A percentile compares a stretch with the other conserved stretches of the same genome.
These are phyloP conservation scores for Onychostoma macrolepis DNA, from an alignment of 2,113 vertebrate species.

Conservation along the genomic window DNA sequence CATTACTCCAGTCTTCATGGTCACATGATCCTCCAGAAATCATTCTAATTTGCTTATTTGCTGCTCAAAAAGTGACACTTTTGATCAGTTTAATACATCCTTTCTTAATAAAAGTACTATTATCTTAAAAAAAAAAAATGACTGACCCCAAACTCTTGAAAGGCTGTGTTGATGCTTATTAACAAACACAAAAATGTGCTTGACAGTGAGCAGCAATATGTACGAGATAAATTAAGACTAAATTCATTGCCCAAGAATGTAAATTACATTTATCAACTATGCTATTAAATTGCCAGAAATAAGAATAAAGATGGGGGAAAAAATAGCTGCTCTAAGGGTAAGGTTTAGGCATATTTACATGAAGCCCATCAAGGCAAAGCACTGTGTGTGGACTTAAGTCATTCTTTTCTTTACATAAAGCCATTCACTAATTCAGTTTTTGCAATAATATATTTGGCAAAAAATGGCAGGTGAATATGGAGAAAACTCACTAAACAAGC, in stretches of 20 bases:
- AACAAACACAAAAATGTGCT: constrained; percentile 50
- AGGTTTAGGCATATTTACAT: constrained; percentile 14
- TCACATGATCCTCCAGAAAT: background rate
- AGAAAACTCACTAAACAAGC: constrained; percentile 28
- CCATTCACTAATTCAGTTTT: background rate
- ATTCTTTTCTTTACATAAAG: background rate
- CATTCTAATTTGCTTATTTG: background rate
- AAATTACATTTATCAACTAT: constrained; percentile 32
- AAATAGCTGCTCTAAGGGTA: constrained; percentile 35
- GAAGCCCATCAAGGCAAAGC: constrained; percentile 23
- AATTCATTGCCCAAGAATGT: constrained; percentile 27
- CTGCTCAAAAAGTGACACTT: background rate
- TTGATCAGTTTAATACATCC: background rate
- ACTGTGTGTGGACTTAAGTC: background rate
- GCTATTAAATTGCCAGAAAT: constrained; percentile 14
- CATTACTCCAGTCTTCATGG: background rate
- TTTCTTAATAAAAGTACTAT: background rate
- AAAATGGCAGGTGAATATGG: background rate
- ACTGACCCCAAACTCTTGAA: constrained; percentile 6
- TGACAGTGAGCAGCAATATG: constrained; percentile 56
- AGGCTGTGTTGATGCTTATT: constrained; percentile 25
- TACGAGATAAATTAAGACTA: constrained; percentile 27
- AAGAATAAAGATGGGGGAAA: constrained; percentile 9
- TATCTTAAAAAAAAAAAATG: background rate
- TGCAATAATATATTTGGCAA: background rate